Percentiles rank a stretch among this genome's conserved stretches.
Conservation (phyloP, 1,140 invertebrate genomes). For the Nymphalis io region DNA sequence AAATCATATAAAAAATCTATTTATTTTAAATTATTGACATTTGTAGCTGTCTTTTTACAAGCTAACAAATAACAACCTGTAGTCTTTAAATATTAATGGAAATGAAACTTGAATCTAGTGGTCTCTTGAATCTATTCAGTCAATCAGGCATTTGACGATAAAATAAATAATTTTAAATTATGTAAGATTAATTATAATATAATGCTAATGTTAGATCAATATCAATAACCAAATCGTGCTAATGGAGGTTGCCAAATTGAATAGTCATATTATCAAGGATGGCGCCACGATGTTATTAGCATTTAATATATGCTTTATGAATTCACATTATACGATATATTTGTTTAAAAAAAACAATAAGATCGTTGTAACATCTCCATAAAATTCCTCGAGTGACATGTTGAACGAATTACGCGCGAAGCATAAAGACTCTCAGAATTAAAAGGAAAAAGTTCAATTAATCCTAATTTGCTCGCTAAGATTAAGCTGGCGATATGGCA, state of each 20-base stretch:
- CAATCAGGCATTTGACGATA: no score
- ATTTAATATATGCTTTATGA: not conserved
- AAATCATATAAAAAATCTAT: no score
- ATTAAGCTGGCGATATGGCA: conserved; percentile 75
- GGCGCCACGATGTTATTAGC: conserved; percentile 3
- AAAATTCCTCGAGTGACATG: conserved; percentile 57
- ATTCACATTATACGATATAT: not conserved
- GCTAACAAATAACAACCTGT: no score
- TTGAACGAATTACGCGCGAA: conserved; percentile 64
- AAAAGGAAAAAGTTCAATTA: conserved; percentile 78
- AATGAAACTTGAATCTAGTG: no score
- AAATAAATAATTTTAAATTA: no score
- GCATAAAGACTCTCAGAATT: conserved; percentile 63
- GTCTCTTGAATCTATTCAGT: no score
- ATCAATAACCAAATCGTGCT: conserved; percentile 10
- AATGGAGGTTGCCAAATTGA: conserved; percentile 10
- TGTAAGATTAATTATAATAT: conserved; percentile 5
- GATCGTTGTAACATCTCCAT: conserved; percentile 50
- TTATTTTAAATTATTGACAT: no score
- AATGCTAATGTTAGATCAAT: conserved; percentile 18
- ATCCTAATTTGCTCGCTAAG: conserved; percentile 78
- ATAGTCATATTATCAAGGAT: conserved; percentile 4
- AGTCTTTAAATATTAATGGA: no score
- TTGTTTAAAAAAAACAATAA: not conserved
- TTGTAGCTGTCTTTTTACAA: no score